These are phyloP conservation scores for Amazona guildingii DNA, from an alignment of 2,113 vertebrate species.

Conservation along the genomic window DNA sequence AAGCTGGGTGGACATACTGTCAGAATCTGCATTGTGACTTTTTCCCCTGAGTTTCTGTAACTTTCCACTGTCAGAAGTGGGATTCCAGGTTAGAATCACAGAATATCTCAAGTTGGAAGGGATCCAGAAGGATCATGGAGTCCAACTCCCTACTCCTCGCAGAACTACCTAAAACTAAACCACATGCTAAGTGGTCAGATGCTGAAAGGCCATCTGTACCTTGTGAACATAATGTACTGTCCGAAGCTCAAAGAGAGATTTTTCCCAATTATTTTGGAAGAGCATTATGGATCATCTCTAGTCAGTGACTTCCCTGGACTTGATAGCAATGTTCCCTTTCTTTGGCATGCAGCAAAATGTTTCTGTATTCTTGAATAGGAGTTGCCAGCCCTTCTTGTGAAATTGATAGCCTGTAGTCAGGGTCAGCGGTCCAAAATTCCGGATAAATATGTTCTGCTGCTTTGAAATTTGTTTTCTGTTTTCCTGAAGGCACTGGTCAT, in stretches of 20 bases:
- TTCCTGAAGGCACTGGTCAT: not conserved
- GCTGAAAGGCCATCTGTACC: not conserved
- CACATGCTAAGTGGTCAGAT: not conserved
- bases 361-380: not conserved
- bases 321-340: not conserved
- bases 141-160: not conserved
- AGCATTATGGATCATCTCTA: not conserved
- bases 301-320: not conserved
- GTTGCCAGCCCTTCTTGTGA: not conserved
- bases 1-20: not conserved
- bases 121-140: not conserved
- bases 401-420: not conserved
- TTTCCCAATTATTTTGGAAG: not conserved
- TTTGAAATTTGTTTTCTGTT: not conserved
- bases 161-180: not conserved
- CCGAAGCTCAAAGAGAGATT: not conserved
- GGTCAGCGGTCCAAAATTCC: not conserved
- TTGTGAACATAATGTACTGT: not conserved
- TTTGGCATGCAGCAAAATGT: not conserved
- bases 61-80: not conserved
- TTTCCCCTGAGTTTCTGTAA: not conserved
- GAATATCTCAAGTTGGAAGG: not conserved
- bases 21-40: not conserved
- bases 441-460: not conserved
- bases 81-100: not conserved